These are phyloP conservation scores for Octomys mimax DNA, from an alignment of 2,797 vertebrate species.

Conservation along the genomic window DNA sequence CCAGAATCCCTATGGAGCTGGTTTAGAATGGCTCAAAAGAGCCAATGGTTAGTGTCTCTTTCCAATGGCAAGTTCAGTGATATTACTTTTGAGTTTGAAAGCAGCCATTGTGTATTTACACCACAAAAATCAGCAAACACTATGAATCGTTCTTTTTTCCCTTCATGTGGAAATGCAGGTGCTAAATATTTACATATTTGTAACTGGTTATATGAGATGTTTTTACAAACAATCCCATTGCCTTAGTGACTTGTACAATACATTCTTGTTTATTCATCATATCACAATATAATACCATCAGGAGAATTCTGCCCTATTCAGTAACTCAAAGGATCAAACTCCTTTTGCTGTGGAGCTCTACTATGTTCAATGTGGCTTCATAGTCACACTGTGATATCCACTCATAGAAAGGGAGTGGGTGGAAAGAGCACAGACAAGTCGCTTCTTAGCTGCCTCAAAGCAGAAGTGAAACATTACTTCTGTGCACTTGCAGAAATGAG, in stretches of 20 bases:
- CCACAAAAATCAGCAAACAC: slow-evolving; percentile 34
- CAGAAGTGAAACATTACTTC: slow-evolving; percentile 14
- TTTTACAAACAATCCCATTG: slow-evolving; percentile 4
- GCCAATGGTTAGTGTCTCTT: background rate
- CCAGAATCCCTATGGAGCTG: background rate
- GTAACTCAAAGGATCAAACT: background rate
- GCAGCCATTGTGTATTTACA: background rate
- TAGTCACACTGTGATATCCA: background rate
- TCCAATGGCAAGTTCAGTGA: slow-evolving; percentile 14
- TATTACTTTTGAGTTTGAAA: slow-evolving; percentile 40
- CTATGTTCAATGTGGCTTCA: slow-evolving; percentile 29
- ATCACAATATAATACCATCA: background rate
- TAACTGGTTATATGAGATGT: background rate
- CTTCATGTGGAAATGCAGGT: slow-evolving; percentile 23
- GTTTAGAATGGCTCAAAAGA: background rate
- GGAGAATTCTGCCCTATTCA: background rate
- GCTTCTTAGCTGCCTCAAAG: background rate
- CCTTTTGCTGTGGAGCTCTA: background rate
- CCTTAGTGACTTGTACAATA: background rate
- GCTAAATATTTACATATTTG: slow-evolving; percentile 8
- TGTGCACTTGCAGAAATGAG: slow-evolving; percentile 1
- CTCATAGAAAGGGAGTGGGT: background rate
- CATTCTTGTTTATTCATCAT: slow-evolving; percentile 7
- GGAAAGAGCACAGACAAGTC: background rate
- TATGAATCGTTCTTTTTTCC: slow-evolving; percentile 3